Evolutionary conservation across 2,888 invertebrate genomes (phyloP), one percentile per base, ranked within the genome.

Genomic region (Galerucella pusilla): DNA sequence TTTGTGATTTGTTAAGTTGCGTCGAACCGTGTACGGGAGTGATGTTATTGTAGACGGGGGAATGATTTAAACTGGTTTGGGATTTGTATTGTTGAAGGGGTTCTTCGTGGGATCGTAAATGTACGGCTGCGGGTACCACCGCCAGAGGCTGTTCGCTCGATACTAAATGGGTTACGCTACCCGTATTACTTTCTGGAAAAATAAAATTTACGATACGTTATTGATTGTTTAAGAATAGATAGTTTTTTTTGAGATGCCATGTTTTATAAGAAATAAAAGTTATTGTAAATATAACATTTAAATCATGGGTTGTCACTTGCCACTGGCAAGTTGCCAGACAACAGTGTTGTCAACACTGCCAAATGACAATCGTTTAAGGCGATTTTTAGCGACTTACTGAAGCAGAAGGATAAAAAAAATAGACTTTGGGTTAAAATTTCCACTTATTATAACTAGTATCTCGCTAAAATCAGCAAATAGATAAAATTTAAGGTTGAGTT

Each of bases 121-220:
- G 76, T 42, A 75, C 74, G 4, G 76, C 61, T n/a, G 83, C 84
- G 11, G 86, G 85, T 7, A 84, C 85, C 42, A 86, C 84, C 71
- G 91, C 91, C 83, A 92, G 84, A 68, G 92, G 92, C 78, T 91
- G 90, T 87, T 92, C 92, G 84, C 91, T 92, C 80, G 90, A 89
- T 78, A 92, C 91, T 83, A 92, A 88, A 84, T 92, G 92, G 73
- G 91, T 91, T 85, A 92, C 89, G 85, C 92, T 92, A 87, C 91
- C 92, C 80, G 91, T 90, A 85, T 92, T 90, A 82, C 89, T 92
- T 88, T 91, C 92, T 92, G 89, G 69, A 89, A 42, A 42, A 42
- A 42, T 42, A 42, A 42, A 9, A 42, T 35, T 0, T 28, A 28
- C 28, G 5, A 35, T 28, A 28, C 25, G 35, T 57, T 28, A 28